These are phyloP conservation scores for Aplochiton taeniatus DNA, from an alignment of 2,797 vertebrate species.

Conservation along the genomic window DNA sequence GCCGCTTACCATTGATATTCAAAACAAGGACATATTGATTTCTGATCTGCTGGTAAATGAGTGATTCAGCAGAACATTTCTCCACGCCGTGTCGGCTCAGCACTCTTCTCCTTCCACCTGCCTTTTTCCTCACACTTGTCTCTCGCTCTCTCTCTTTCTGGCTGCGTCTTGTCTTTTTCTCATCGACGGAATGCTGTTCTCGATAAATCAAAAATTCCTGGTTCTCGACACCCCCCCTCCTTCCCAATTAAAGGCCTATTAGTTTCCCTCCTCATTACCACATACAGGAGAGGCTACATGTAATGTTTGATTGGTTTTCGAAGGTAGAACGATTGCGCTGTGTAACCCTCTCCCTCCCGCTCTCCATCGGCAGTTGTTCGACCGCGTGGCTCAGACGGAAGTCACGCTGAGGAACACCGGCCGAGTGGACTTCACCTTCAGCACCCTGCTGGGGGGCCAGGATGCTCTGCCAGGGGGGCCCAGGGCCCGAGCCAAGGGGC, in stretches of 20 bases:
- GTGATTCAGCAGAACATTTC: constrained; percentile 61
- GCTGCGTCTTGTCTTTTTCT: neutral
- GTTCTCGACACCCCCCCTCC: neutral
- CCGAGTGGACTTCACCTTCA: constrained; percentile 79
- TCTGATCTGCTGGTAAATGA: constrained; percentile 57
- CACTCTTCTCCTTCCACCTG: constrained; percentile 29
- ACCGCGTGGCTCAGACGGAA: constrained; percentile 68
- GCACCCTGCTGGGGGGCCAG: constrained; percentile 40
- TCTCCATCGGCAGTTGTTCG: constrained; percentile 73
- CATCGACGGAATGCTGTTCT: too few species aligned
- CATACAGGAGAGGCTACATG: too few species aligned
- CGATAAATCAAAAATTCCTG: too few species aligned
- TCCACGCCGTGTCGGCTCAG: constrained; percentile 49
- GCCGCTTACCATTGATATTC: constrained; percentile 61
- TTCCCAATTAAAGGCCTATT: too few species aligned
- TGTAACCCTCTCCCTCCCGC: neutral
- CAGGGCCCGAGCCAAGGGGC: constrained; percentile 3
- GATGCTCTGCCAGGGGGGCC: constrained; percentile 10
- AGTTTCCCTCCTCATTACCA: too few species aligned
- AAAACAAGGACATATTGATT: constrained; percentile 66
- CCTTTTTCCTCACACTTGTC: neutral
- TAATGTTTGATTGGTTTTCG: too few species aligned
- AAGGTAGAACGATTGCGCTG: too few species aligned
- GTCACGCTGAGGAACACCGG: constrained; percentile 82
- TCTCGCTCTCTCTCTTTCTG: neutral